Evolutionary conservation across 2,888 invertebrate genomes (phyloP).

Genomic region (Leptodirus hochenwartii): DNA sequence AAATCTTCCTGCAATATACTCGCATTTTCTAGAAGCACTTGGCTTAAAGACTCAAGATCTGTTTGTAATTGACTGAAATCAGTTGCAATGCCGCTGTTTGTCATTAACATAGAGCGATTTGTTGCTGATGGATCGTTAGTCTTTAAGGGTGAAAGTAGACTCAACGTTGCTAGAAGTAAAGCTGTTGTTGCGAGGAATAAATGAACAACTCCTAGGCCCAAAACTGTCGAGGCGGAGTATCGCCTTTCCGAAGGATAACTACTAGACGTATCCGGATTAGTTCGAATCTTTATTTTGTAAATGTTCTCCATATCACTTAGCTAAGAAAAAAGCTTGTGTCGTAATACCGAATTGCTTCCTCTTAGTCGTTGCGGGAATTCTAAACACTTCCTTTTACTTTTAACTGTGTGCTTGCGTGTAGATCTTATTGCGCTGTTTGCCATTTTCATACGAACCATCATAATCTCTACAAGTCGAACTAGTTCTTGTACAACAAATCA

Average conservation of each 20-base stretch:
- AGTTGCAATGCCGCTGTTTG: too few relatives aligned
- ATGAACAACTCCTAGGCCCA: slow-evolving; percentile 43
- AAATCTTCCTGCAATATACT: too few relatives aligned
- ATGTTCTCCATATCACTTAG: slow-evolving; percentile 40
- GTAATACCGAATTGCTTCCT: too few relatives aligned
- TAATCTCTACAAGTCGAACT: too few relatives aligned
- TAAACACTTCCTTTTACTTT: too few relatives aligned
- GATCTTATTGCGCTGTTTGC: too few relatives aligned
- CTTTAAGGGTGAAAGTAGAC: slow-evolving; percentile 6
- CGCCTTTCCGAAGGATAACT: slow-evolving; percentile 46
- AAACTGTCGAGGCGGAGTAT: slow-evolving; percentile 47
- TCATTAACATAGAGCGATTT: too few relatives aligned
- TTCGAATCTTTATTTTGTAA: slow-evolving; percentile 46
- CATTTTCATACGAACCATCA: too few relatives aligned
- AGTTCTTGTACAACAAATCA: too few relatives aligned
- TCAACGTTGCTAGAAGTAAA: slow-evolving; percentile 7
- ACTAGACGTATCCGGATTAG: slow-evolving; percentile 37
- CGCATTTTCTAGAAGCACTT: slow-evolving; percentile 2
- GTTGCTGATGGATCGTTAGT: too few relatives aligned
- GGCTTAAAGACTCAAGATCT: slow-evolving; percentile 4
- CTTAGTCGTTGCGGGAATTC: too few relatives aligned
- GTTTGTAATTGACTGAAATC: slow-evolving; percentile 8
- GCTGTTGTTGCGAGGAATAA: slow-evolving; percentile 31
- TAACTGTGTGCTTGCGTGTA: too few relatives aligned
- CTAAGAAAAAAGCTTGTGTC: slow-evolving; percentile 1